Percentiles rank a stretch among this genome's conserved stretches.
Evolutionary conservation across 2,113 vertebrate species (phyloP).

Genomic region (Elephantulus edwardii): DNA sequence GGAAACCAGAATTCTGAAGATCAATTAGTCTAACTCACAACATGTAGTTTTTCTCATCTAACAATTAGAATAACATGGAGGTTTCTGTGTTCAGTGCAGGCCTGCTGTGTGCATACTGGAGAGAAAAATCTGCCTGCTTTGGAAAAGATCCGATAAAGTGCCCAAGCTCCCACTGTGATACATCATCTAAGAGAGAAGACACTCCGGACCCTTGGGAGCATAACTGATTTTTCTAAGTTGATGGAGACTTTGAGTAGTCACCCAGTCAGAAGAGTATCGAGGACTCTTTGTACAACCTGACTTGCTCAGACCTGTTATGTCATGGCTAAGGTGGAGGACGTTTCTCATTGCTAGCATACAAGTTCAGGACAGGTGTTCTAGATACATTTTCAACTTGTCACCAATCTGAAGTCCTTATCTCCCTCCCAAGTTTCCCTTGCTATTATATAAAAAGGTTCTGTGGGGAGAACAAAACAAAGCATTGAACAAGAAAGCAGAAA

Average conservation of each 20-base stretch:
- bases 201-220: background rate
- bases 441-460: background rate
- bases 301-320: background rate
- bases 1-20: constrained; percentile 21
- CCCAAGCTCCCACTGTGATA: background rate
- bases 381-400: background rate
- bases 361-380: background rate
- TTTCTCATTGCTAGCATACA: background rate
- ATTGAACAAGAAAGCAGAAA: background rate
- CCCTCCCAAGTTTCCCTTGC: background rate
- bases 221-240: background rate
- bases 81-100: background rate
- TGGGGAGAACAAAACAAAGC: background rate
- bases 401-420: background rate
- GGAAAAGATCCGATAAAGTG: background rate
- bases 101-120: background rate
- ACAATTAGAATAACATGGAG: constrained; percentile 14
- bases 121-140: background rate
- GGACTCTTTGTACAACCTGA: background rate
- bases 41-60: background rate
- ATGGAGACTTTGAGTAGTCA: background rate
- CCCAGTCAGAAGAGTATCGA: background rate
- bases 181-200: background rate
- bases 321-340: background rate
- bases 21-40: constrained; percentile 41